phyloP scores from a whole-genome alignment of 1,140 invertebrate genomes.

The Schlechtendalia chinensis region DNA sequence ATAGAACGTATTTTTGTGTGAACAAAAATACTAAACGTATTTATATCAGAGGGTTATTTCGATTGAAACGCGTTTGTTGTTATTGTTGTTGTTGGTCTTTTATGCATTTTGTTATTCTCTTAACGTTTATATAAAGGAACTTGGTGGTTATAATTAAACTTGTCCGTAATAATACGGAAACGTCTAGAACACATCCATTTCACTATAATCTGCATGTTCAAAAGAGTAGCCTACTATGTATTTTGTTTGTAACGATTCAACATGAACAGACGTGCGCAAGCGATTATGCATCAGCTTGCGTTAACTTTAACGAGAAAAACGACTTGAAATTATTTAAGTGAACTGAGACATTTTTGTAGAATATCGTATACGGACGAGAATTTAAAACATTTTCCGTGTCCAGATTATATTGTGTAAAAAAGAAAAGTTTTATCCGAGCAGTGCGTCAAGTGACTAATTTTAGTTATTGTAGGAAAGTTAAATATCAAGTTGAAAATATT shows the following conservation, averaged over 20 bases:
- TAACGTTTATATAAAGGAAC: slow-evolving; percentile 14
- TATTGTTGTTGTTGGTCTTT: neutral
- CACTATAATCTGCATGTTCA: slow-evolving; percentile 1
- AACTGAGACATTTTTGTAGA: slow-evolving; percentile 19
- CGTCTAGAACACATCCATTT: slow-evolving; percentile 14
- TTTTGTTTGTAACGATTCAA: slow-evolving; percentile 37
- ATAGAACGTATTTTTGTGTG: too few species aligned
- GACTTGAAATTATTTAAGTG: slow-evolving; percentile 27
- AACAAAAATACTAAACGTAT: neutral
- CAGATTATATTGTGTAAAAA: neutral
- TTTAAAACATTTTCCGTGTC: neutral
- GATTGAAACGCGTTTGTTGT: neutral
- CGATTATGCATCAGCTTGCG: slow-evolving; percentile 25
- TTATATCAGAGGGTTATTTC: neutral
- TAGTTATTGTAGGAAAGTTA: neutral
- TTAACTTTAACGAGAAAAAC: slow-evolving; percentile 35
- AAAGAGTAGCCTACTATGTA: slow-evolving; percentile 10
- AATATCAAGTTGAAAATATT: neutral
- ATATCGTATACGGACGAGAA: neutral
- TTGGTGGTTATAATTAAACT: slow-evolving; percentile 15
- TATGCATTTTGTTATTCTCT: neutral
- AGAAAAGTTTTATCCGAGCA: neutral
- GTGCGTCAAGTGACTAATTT: neutral
- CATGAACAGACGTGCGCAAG: neutral
- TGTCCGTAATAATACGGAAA: slow-evolving; percentile 7